phyloP scores from a whole-genome alignment of 1,140 invertebrate genomes.

The Pararge aegeria region DNA sequence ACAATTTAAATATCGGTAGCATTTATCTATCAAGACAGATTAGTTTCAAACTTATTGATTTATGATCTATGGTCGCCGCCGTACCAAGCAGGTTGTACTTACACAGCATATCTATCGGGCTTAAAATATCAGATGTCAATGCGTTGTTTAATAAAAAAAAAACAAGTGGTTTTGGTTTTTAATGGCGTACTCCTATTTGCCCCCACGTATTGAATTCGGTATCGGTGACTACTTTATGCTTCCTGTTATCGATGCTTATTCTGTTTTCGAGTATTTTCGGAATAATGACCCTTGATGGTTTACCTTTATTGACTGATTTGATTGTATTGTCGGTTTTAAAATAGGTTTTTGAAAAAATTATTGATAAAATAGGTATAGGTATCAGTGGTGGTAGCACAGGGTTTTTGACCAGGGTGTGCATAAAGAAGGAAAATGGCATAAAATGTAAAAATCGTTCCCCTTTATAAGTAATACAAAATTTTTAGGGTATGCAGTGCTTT shows the following conservation, averaged over 20 bases:
- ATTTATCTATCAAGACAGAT: neutral
- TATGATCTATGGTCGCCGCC: neutral
- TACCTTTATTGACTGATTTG: neutral
- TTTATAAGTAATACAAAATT: too few species aligned
- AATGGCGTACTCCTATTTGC: conserved; percentile 27
- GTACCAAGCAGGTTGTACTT: conserved; percentile 8
- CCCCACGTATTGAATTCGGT: conserved; percentile 20
- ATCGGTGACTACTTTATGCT: conserved; percentile 36
- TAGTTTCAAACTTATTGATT: neutral
- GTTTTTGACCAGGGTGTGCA: too few species aligned
- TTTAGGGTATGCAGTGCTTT: too few species aligned
- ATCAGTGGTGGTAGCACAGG: too few species aligned
- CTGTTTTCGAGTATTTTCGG: conserved; percentile 1
- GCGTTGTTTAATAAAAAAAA: conserved; percentile 25
- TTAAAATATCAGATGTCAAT: conserved; percentile 29
- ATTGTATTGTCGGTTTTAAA: neutral
- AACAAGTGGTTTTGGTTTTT: conserved; percentile 23
- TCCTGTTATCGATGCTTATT: conserved; percentile 19
- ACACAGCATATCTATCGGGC: conserved; percentile 15
- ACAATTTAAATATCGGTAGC: conserved; percentile 1
- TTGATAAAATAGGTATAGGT: too few species aligned
- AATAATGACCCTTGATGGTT: conserved; percentile 1
- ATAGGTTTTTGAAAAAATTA: neutral
- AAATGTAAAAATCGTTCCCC: too few species aligned
- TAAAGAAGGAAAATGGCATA: too few species aligned